Evolutionary conservation across 2,113 vertebrate species (phyloP).

Genomic region (Phocoena phocoena): DNA sequence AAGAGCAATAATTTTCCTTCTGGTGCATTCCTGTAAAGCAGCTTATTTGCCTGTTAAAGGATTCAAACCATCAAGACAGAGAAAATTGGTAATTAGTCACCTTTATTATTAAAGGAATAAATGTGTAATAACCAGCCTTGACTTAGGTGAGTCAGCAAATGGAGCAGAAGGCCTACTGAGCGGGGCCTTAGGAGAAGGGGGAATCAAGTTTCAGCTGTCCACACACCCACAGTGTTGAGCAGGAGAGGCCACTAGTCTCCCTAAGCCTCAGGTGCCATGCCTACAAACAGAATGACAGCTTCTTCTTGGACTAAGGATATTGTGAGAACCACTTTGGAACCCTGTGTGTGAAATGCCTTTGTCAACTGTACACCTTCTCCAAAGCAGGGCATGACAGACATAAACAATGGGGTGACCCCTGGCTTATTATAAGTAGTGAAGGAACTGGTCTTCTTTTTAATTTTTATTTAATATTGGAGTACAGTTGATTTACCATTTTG

Average conservation of each 20-base stretch:
- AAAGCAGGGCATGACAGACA: not conserved
- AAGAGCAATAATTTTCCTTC: constrained; percentile 9
- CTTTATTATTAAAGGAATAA: constrained; percentile 53
- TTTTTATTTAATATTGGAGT: not conserved
- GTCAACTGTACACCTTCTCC: not conserved
- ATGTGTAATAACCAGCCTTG: not conserved
- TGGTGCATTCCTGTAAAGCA: constrained; percentile 16
- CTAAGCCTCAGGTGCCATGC: not conserved
- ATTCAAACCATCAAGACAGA: not conserved
- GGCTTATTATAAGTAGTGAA: not conserved
- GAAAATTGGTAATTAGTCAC: constrained; percentile 48
- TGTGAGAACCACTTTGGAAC: not conserved
- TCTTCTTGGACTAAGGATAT: not conserved
- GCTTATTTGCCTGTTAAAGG: constrained; percentile 42
- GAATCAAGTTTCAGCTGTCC: not conserved
- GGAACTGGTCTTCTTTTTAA: not conserved
- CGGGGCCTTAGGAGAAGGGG: not conserved
- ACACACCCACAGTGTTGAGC: no score
- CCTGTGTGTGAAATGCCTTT: not conserved
- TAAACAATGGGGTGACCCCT: not conserved
- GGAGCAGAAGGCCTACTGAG: not conserved
- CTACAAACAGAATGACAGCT: not conserved
- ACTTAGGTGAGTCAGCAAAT: not conserved
- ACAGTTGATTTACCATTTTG: not conserved
- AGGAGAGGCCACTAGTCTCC: not conserved